Evolutionary conservation across 2,888 invertebrate species (phyloP), one percentile per base, ranked within the genome.

Genomic region (Noctua janthe): DNA sequence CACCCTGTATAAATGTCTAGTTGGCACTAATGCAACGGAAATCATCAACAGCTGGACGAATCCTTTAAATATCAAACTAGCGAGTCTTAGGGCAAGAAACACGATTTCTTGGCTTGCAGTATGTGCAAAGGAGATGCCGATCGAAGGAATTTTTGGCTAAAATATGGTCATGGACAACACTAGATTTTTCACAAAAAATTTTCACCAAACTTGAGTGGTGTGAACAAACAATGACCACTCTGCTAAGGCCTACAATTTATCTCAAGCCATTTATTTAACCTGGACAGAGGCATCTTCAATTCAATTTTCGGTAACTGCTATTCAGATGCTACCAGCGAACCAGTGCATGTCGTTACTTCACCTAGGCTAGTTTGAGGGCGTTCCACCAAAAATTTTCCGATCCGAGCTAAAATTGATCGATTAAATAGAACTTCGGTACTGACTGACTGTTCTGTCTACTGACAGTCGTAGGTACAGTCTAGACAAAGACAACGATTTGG

Each of bases 401-500:
- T 20, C 10, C 35, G 11, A 43, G 66, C 39, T 67, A 67, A 23
- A n/a, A n/a, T n/a, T n/a, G n/a, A n/a, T n/a, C 23, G 29, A 39
- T 4, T 4, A 23, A 35, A 15, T 35, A 20, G 13, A 29, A 35
- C 84, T 79, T 72, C 82, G 79, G 71, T 17, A n/a, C 7, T 4
- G n/a, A n/a, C 7, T 4, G n/a, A 17, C 2, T 51, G 1, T 7
- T 59, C 23, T 59, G 2, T 10, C 23, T n/a, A 6, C 67, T 15
- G 17, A 0, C 35, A 62, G 29, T 29, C 67, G 66, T 66, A 66
- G 20, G 11, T 66, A 39, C n/a, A 47, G 74, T 84, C 84, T 82
- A 82, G 80, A 74, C 71, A 83, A 23, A 78, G 78, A 82, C 62
- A 79, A 77, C 83, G 72, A 88, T 88, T 81, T 85, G 86, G 59